Percentiles rank a stretch among this genome's conserved stretches.
Evolutionary conservation across 2,113 vertebrate genomes (phyloP).

Genomic region (Clupea harengus): DNA sequence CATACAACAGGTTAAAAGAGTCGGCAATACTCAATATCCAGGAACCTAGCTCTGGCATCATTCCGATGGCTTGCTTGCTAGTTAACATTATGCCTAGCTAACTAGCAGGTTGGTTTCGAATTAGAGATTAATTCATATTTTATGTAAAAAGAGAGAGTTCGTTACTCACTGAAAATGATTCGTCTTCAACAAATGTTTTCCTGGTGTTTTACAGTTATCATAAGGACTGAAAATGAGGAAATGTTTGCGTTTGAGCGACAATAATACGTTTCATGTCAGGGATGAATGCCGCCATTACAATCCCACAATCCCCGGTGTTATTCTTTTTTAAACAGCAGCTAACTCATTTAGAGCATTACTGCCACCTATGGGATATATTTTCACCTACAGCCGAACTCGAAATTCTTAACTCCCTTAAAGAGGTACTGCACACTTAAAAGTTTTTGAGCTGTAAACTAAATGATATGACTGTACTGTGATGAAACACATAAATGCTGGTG

Average conservation of each 20-base stretch:
- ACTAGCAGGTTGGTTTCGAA: not conserved
- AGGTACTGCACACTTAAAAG: no score
- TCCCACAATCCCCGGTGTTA: slow-evolving; percentile 59
- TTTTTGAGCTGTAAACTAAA: no score
- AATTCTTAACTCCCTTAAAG: no score
- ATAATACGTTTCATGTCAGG: slow-evolving; percentile 54
- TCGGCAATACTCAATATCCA: no score
- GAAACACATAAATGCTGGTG: no score
- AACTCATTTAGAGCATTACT: not conserved
- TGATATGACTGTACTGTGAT: no score
- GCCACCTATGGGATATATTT: not conserved
- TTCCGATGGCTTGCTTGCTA: not conserved
- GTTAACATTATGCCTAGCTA: not conserved
- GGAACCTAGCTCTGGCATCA: not conserved
- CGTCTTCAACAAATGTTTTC: not conserved
- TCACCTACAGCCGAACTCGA: no score
- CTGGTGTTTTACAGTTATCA: not conserved
- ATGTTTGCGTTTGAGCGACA: slow-evolving; percentile 38
- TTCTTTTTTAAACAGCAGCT: not conserved
- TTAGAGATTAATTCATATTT: not conserved
- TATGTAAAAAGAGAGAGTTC: not conserved
- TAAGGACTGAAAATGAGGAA: not conserved
- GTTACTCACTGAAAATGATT: not conserved
- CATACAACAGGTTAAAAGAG: no score
- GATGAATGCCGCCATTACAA: slow-evolving; percentile 65